Base-by-base conservation (phyloP, 2,888 invertebrate species). In the Subacronicta megacephala region DNA sequence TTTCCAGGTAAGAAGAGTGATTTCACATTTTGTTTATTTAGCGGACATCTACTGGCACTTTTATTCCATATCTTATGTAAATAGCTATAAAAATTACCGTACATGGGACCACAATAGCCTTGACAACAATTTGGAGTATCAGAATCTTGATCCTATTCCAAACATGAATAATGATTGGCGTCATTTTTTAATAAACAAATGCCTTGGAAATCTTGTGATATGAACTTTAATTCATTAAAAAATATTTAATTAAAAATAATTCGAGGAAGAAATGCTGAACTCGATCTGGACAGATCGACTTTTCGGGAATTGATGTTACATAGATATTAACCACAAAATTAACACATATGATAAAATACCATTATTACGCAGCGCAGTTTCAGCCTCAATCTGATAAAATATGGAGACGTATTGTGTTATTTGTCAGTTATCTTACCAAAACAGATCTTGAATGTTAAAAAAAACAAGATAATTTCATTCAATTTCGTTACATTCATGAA, bases 291-390 rank as follows among this genome's bases (percentile, higher is more conserved):
- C 20, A 64, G 36, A 20, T 37, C 20, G 33, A 7, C 20, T 10
- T 15, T 1, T 10, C 10, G 12, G n/a, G 20, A 26, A n/a, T 18
- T 18, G 33, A 47, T 33, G 20, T 17, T 17, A 29, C 29, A 46
- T 52, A 33, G 36, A 54, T 20, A 38, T 17, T 9, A 10, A 42
- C 33, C 23, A 36, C 37, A 3, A 42, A 38, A 47, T 12, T 45
- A n/a, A n/a, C n/a, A n/a, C n/a, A n/a, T n/a, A 61, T 47, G 66
- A 46, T 53, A 65, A 42, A 13, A 40, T 47, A 7, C n/a, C 7
- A 38, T n/a, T 67, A 66, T 52, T 67, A 66, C 65, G 65, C 56
- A 62, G 62, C n/a, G n/a, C n/a, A n/a, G n/a, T n/a, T 66, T 55
- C n/a, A n/a, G n/a, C n/a, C n/a, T 36, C 15, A 12, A 13, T 35